Base-by-base conservation (phyloP, 2,797 vertebrate genomes). In the Intellagama lesueurii region DNA sequence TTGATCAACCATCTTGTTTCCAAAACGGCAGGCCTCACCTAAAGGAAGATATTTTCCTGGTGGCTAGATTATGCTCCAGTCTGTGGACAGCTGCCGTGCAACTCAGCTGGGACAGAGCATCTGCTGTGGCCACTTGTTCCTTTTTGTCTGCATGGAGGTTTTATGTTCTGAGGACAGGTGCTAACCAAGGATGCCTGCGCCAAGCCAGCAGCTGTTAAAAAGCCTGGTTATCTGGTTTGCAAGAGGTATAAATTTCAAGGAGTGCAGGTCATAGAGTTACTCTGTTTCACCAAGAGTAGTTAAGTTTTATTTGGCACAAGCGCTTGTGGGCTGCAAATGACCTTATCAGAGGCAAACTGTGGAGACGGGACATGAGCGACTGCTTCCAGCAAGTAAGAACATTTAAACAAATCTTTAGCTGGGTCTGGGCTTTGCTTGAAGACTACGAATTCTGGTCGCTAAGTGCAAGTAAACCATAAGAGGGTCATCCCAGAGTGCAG, bases 151-250 rank as follows among this genome's bases (percentile, higher is more conserved):
- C 24, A 24, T 9, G 30, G 7, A 40, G 70, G 9, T 86, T 44
- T 52, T 52, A 9, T 35, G n/a, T 86, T 52, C 68, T 16, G 40
- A 66, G 22, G 26, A 35, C 78, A 86, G 78, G 56, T 89, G 88
- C 44, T 52, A 16, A n/a, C 24, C 24, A 80, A 26, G 6, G 32
- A 72, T 87, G 30, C 1, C 1, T 81, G 73, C 30, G 26, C 0
- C 11, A 12, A 86, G 83, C 84, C 88, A 90, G 92, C 88, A 89
- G 86, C 78, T 90, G 87, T 88, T 47, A 0, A 3, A n/a, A 90
- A 73, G 76, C 85, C 89, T 89, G 22, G 3, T 40, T 89, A 79
- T 88, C 80, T 90, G 66, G 47, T 44, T 87, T 87, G 83, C 49
- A 22, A 82, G 30, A 30, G 82, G 89, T 83, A 86, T 66, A 64